Conservation (phyloP, 1,140 invertebrate genomes). For the Plectrocnemia conspersa region DNA sequence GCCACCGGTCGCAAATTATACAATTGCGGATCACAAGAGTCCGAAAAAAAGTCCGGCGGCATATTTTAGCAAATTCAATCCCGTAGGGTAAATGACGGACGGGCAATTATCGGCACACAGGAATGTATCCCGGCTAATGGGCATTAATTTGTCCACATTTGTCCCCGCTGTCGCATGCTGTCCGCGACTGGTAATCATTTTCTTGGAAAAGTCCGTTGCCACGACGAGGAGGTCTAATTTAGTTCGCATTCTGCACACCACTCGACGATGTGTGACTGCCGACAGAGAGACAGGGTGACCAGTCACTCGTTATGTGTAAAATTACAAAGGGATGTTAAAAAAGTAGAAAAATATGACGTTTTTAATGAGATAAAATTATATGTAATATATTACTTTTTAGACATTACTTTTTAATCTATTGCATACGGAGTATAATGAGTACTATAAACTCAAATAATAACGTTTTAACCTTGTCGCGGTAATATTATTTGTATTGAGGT, state of each 20-base stretch:
- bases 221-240: slow-evolving; percentile 27
- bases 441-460: too few species aligned
- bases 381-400: too few species aligned
- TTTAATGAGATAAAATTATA: too few species aligned
- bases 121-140: slow-evolving; percentile 27
- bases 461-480: too few species aligned
- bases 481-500: too few species aligned
- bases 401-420: too few species aligned
- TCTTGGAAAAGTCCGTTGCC: slow-evolving; percentile 26
- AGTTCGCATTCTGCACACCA: slow-evolving; percentile 26
- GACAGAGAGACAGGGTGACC: too few species aligned
- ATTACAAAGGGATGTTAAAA: too few species aligned
- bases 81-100: slow-evolving; percentile 27
- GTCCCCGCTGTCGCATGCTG: slow-evolving; percentile 23
- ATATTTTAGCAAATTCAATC: slow-evolving; percentile 33
- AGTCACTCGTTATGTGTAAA: too few species aligned
- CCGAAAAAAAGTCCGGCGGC: slow-evolving; percentile 15
- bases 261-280: slow-evolving; percentile 9
- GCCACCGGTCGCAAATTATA: slow-evolving; percentile 6
- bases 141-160: slow-evolving; percentile 35
- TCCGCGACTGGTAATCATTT: slow-evolving; percentile 24
- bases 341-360: too few species aligned
- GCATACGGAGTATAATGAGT: too few species aligned
- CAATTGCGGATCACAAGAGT: background rate
- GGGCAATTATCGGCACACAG: slow-evolving; percentile 26